A percentile compares a stretch with the other conserved stretches of the same genome.
Conservation (phyloP, 2,113 vertebrate genomes). For the Orcinus orca region DNA sequence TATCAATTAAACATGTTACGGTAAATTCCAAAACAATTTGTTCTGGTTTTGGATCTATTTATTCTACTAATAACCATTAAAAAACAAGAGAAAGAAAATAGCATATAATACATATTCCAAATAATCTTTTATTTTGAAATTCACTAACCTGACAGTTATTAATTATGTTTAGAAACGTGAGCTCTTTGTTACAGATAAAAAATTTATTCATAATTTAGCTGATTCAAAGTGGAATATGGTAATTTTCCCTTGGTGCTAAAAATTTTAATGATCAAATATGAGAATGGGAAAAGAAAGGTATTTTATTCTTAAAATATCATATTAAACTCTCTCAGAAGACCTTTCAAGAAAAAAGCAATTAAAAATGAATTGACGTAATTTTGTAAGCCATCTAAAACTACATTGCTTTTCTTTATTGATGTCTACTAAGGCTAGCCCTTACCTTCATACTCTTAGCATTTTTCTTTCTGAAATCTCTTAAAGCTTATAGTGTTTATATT, state of each 20-base stretch:
- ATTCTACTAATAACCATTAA: background rate
- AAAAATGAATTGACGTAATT: conserved; percentile 56
- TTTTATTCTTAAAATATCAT: conserved; percentile 58
- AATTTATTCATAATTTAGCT: conserved; percentile 20
- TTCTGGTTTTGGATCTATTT: background rate
- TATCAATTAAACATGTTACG: background rate
- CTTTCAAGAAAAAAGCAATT: conserved; percentile 59
- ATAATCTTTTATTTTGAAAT: background rate
- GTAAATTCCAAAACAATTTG: background rate
- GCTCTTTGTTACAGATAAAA: conserved; percentile 17
- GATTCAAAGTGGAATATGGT: background rate
- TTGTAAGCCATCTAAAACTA: background rate
- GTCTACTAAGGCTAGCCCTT: background rate
- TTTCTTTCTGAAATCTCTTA: background rate
- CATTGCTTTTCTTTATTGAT: background rate
- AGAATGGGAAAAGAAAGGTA: background rate
- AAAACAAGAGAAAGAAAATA: background rate
- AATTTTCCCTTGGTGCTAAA: conserved; percentile 41
- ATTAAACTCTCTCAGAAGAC: conserved; percentile 53
- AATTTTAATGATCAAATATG: conserved; percentile 35
- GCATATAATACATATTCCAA: background rate
- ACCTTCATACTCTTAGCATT: background rate
- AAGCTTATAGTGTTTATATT: background rate
- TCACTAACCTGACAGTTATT: background rate
- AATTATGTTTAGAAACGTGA: background rate